These are phyloP conservation scores for Labeo catla DNA, from an alignment of 2,113 vertebrate species.

Conservation along the genomic window DNA sequence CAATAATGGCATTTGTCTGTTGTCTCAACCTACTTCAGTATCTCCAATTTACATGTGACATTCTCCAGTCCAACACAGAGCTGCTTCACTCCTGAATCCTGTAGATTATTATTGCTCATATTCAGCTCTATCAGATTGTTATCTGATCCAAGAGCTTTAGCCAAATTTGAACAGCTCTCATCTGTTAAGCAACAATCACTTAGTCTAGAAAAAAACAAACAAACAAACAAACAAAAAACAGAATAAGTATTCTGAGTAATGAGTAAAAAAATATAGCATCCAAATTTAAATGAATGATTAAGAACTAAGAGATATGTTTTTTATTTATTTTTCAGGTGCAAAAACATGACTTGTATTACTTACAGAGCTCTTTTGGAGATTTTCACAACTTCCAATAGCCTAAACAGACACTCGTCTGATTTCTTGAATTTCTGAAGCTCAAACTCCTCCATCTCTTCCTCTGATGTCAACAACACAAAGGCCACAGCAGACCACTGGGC, in stretches of 20 bases:
- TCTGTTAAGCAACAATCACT: neutral
- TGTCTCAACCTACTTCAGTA: neutral
- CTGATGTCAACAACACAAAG: conserved; percentile 48
- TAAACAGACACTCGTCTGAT: conserved; percentile 35
- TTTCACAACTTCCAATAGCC: conserved; percentile 2
- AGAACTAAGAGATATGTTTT: neutral
- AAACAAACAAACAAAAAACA: neutral
- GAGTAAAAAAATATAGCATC: neutral
- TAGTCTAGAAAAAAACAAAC: neutral
- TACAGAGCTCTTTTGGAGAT: conserved; percentile 34
- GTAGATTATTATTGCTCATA: neutral
- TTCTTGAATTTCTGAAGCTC: conserved; percentile 36
- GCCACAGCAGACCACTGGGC: conserved; percentile 43
- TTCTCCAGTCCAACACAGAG: neutral
- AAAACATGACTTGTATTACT: conserved; percentile 6
- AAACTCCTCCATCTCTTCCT: conserved; percentile 47
- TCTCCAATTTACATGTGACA: neutral
- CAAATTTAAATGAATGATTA: neutral
- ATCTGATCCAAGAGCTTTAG: neutral
- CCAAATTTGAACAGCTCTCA: neutral
- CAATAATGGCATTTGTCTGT: neutral
- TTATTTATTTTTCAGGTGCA: too few species aligned
- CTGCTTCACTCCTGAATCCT: neutral
- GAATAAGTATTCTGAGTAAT: neutral
- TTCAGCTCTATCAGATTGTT: neutral